Conservation (phyloP, 2,888 invertebrate genomes). For the Synergus umbraculus region DNA sequence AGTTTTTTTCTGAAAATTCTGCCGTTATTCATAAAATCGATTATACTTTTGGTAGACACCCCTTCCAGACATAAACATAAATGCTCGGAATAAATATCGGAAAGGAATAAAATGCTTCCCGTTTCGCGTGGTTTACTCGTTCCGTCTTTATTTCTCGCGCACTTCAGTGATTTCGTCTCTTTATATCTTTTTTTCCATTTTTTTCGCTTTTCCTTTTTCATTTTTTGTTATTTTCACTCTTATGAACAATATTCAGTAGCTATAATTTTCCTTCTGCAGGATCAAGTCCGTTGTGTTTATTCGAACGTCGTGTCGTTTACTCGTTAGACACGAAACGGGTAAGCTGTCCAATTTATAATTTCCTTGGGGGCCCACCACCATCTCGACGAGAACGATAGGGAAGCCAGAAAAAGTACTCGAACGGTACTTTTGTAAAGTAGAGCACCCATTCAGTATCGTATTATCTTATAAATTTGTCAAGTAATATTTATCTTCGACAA, state of each 20-base stretch:
- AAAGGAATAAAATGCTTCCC: slow-evolving; percentile 46
- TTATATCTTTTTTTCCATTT: background rate
- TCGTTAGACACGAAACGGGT: slow-evolving; percentile 38
- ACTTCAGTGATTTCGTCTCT: background rate
- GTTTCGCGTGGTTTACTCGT: slow-evolving; percentile 22
- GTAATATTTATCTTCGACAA: background rate
- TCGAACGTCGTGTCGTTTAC: slow-evolving; percentile 29
- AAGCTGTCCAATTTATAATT: slow-evolving; percentile 61
- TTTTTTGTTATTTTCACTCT: background rate
- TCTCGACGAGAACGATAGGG: background rate
- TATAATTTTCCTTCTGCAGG: slow-evolving; percentile 10
- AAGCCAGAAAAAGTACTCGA: background rate
- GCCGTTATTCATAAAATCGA: slow-evolving; percentile 51
- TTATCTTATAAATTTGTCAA: background rate
- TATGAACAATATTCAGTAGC: background rate
- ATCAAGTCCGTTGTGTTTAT: slow-evolving; percentile 5
- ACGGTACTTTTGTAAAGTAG: background rate
- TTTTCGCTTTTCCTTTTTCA: background rate
- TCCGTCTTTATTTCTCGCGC: background rate
- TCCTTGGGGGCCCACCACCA: slow-evolving; percentile 53
- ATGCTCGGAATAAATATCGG: slow-evolving; percentile 49
- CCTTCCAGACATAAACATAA: slow-evolving; percentile 46
- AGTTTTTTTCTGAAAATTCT: background rate
- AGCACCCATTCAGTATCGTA: background rate
- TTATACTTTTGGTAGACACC: slow-evolving; percentile 45